These are phyloP conservation scores for Lacanobia wlatinum DNA, from an alignment of 2,888 invertebrate genomes.

Conservation along the genomic window DNA sequence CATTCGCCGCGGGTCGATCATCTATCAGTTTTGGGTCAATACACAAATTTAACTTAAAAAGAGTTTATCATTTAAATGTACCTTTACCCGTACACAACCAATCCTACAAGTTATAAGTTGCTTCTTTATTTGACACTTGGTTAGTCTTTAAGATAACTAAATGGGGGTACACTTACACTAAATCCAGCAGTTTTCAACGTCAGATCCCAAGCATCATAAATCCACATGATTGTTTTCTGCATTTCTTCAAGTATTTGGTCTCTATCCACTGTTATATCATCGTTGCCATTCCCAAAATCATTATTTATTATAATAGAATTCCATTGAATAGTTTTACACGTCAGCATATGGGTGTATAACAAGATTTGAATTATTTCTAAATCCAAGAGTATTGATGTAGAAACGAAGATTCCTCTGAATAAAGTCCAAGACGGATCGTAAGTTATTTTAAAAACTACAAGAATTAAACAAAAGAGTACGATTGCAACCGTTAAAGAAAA, in stretches of 20 bases:
- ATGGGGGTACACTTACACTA: constrained; percentile 22
- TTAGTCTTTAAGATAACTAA: neutral
- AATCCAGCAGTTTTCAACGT: constrained; percentile 32
- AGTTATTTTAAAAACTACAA: constrained; percentile 35
- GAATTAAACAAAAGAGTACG: constrained; percentile 6
- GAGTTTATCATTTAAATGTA: too few species aligned
- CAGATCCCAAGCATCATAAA: constrained; percentile 46
- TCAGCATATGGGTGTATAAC: constrained; percentile 25
- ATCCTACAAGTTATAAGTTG: too few species aligned
- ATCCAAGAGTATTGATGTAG: constrained; percentile 39
- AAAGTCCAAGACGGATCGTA: constrained; percentile 43
- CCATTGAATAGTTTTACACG: constrained; percentile 46
- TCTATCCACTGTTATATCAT: constrained; percentile 32
- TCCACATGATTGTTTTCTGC: constrained; percentile 4
- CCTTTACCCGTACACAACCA: too few species aligned
- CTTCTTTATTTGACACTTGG: neutral
- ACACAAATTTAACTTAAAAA: neutral
- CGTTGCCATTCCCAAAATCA: constrained; percentile 29
- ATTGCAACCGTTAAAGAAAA: neutral
- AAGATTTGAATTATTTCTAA: constrained; percentile 43
- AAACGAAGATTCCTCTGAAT: constrained; percentile 35
- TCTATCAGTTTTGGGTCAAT: too few species aligned
- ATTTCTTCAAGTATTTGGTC: constrained; percentile 24
- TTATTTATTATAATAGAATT: constrained; percentile 20
- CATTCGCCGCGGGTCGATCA: too few species aligned